Percentiles rank a stretch among this genome's conserved stretches.
Conservation (phyloP, 64 coral and sea anemone species). For the Montipora efflorescens region DNA sequence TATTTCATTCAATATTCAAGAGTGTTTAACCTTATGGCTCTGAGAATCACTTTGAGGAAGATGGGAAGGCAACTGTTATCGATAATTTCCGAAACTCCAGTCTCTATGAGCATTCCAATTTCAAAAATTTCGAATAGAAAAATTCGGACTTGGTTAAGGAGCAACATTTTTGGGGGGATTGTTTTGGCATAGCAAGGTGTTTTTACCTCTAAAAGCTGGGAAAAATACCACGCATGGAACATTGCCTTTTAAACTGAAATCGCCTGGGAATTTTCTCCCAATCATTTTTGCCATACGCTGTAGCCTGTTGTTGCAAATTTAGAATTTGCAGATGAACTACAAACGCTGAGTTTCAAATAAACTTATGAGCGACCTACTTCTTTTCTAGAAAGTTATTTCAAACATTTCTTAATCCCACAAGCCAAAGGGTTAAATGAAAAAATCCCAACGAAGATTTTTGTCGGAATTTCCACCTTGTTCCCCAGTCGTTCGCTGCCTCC, state of each 20-base stretch:
- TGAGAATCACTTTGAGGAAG: neutral
- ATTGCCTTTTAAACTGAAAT: too few species aligned
- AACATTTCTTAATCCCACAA: neutral
- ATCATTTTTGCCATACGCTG: neutral
- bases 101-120: neutral
- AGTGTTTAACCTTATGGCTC: neutral
- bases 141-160: too few species aligned
- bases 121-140: too few species aligned
- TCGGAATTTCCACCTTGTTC: neutral
- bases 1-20: neutral
- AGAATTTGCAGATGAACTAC: neutral
- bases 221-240: too few species aligned
- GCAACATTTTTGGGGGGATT: too few species aligned
- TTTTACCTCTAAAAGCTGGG: neutral
- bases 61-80: neutral
- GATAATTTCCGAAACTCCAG: neutral
- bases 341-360: neutral
- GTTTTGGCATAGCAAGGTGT: neutral
- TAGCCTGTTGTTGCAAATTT: neutral
- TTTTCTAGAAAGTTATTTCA: neutral
- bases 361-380: neutral
- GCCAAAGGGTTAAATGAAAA: slow-evolving; percentile 25
- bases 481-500: neutral
- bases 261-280: too few species aligned
- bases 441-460: slow-evolving; percentile 33